These are phyloP conservation scores for Caerostris extrusa DNA, from an alignment of 1,140 invertebrate species.

Conservation along the genomic window DNA sequence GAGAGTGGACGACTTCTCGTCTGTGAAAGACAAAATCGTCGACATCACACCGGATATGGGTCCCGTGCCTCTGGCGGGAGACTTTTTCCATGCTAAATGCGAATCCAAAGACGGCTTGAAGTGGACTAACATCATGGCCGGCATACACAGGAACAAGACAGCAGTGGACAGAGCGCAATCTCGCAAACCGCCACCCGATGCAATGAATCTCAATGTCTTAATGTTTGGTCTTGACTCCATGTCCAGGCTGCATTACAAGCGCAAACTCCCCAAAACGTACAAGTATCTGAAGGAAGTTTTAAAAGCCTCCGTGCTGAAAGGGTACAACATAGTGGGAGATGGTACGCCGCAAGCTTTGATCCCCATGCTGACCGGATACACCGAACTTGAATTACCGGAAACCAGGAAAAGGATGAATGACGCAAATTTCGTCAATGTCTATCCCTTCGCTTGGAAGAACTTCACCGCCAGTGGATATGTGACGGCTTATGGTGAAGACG, in stretches of 20 bases:
- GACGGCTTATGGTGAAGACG: constrained; percentile 93
- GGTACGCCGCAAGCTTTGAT: constrained; percentile 96
- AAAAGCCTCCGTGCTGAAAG: constrained; percentile 87
- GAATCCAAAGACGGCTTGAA: constrained; percentile 83
- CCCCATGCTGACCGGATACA: constrained; percentile 92
- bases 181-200: constrained; percentile 83
- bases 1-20: constrained; percentile 60
- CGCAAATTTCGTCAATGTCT: constrained; percentile 88
- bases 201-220: constrained; percentile 88
- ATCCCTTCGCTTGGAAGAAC: constrained; percentile 92
- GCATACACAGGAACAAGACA: constrained; percentile 83
- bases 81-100: constrained; percentile 86
- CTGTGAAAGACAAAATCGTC: neutral
- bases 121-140: constrained; percentile 85
- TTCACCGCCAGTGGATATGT: constrained; percentile 87
- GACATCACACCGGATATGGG: neutral
- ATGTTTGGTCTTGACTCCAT: constrained; percentile 96
- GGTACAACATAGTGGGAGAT: constrained; percentile 96
- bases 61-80: constrained; percentile 81
- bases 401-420: constrained; percentile 88
- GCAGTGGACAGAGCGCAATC: constrained; percentile 82
- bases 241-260: constrained; percentile 91
- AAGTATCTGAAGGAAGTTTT: constrained; percentile 88
- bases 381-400: constrained; percentile 93
- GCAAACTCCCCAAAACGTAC: constrained; percentile 92